Conservation (phyloP, 1,140 invertebrate species). For the Euura lappo region DNA sequence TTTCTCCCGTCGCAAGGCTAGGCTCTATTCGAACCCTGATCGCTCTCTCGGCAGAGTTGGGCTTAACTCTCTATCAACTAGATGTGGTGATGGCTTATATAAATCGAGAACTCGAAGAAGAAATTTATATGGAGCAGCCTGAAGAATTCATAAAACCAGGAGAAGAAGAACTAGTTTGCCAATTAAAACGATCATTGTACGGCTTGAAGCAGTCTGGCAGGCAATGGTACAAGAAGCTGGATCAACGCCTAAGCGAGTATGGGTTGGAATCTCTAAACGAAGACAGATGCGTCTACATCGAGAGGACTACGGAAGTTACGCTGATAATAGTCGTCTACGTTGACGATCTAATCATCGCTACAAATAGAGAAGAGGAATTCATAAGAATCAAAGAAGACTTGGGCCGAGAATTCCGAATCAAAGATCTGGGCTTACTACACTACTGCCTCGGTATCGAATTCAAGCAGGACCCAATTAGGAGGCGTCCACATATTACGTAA, state of each 20-base stretch:
- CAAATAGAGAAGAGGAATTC: conserved; percentile 12
- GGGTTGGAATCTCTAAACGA: conserved; percentile 16
- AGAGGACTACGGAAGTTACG: neutral
- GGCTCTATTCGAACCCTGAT: conserved; percentile 10
- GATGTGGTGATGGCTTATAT: conserved; percentile 26
- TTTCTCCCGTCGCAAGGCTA: conserved; percentile 21
- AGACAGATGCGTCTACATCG: conserved; percentile 30
- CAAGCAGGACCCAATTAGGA: conserved; percentile 19
- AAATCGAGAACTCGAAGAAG: conserved; percentile 8
- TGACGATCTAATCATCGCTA: conserved; percentile 25
- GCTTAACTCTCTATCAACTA: conserved; percentile 7
- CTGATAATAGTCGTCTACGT: conserved; percentile 23
- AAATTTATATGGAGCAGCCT: neutral
- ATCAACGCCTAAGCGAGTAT: conserved; percentile 8
- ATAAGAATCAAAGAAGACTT: conserved; percentile 14
- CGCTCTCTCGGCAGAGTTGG: conserved; percentile 4
- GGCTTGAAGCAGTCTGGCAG: conserved; percentile 37
- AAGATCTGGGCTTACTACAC: conserved; percentile 21
- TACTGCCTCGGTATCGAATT: neutral
- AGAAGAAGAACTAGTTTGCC: conserved; percentile 19
- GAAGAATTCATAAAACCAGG: conserved; percentile 5
- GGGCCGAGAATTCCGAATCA: conserved; percentile 17
- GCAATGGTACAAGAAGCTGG: conserved; percentile 32
- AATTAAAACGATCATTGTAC: conserved; percentile 32
- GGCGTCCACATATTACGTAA: no score